phyloP scores from a whole-genome alignment of 2,113 vertebrate species.

The Ctenodactylus gundi region DNA sequence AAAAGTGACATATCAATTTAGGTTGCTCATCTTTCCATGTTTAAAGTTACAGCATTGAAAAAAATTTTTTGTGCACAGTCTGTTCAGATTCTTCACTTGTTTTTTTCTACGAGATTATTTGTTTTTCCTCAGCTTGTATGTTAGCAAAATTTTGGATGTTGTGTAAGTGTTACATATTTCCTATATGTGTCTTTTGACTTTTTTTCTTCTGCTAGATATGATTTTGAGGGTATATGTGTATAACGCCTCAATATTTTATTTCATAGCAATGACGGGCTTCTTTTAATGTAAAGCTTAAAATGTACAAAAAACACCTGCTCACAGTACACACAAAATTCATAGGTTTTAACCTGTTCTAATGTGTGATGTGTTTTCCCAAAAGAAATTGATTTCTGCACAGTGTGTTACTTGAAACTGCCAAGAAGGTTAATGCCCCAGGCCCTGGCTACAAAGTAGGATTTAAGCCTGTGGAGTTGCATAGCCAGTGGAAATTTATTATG shows the following conservation, averaged over 20 bases:
- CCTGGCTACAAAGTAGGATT: constrained; percentile 54
- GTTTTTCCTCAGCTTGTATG: not conserved
- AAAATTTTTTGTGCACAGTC: not conserved
- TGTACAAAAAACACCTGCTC: not conserved
- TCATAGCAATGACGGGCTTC: not conserved
- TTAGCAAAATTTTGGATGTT: constrained; percentile 29
- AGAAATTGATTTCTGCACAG: constrained; percentile 68
- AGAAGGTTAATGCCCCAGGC: constrained; percentile 55
- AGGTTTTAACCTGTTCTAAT: constrained; percentile 43
- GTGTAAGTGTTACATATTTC: not conserved
- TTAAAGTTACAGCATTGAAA: not conserved
- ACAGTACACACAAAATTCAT: constrained; percentile 49
- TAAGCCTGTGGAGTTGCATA: constrained; percentile 60
- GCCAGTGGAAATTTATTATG: constrained; percentile 61
- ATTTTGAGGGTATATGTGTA: not conserved
- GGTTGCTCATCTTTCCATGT: not conserved
- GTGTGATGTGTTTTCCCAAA: constrained; percentile 55
- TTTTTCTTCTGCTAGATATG: not conserved
- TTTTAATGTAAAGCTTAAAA: constrained; percentile 47
- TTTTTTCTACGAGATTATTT: not conserved
- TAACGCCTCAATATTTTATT: not conserved
- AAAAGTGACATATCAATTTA: constrained; percentile 6
- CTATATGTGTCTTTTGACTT: constrained; percentile 33
- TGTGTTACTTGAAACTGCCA: constrained; percentile 64
- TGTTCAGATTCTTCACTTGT: not conserved